Percentiles rank a stretch among this genome's conserved stretches.
Evolutionary conservation across 2,888 invertebrate species (phyloP).

Genomic region (Mimachlamys varia): DNA sequence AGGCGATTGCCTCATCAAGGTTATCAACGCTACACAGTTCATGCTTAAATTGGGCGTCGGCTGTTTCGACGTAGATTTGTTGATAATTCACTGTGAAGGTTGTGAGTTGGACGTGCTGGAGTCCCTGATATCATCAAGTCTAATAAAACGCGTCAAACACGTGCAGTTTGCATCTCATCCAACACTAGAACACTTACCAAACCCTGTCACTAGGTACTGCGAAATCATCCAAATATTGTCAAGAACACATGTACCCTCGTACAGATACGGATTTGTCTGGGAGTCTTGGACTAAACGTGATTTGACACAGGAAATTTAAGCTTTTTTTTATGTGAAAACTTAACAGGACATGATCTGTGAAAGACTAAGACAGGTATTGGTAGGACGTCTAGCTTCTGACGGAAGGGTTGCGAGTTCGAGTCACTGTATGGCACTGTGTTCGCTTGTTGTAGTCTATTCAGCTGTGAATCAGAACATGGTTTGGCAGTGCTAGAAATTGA

Average conservation of each 20-base stretch:
- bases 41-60: conserved; percentile 58
- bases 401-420: too few species aligned
- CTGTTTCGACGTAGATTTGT: conserved; percentile 56
- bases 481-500: too few species aligned
- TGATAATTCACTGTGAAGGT: conserved; percentile 63
- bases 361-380: too few species aligned
- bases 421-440: too few species aligned
- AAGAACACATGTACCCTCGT: conserved; percentile 59
- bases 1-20: conserved; percentile 51
- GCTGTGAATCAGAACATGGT: too few species aligned
- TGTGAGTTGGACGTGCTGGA: conserved; percentile 63
- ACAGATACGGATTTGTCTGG: conserved; percentile 59
- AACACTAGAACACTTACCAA: conserved; percentile 40
- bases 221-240: conserved; percentile 55
- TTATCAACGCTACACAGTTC: conserved; percentile 58
- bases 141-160: conserved; percentile 58
- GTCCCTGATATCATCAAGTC: conserved; percentile 49
- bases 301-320: not conserved
- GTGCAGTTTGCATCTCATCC: conserved; percentile 62
- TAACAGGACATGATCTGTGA: too few species aligned
- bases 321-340: too few species aligned
- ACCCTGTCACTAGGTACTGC: conserved; percentile 58
- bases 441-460: too few species aligned
- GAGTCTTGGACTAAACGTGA: conserved; percentile 61
- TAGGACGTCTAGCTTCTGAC: too few species aligned